Evolutionary conservation across 2,797 vertebrate species (phyloP), one percentile per base, ranked within the genome.

Genomic region (Halcyon leucocephala): DNA sequence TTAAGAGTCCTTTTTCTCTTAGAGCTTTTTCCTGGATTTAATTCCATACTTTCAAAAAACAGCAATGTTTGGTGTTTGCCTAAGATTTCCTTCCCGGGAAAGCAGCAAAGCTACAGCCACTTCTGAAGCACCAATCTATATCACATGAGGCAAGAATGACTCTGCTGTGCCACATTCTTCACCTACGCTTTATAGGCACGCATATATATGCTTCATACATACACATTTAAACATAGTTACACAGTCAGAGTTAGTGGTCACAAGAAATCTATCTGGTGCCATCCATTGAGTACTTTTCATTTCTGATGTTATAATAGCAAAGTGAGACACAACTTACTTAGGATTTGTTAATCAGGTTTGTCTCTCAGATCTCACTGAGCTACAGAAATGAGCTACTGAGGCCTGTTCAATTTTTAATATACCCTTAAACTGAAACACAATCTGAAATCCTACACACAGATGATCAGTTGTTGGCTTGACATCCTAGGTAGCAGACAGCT

Each of bases 291-390:
- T 26, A 31, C 14, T 14, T 86, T 61, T 79, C 39, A 87, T 82
- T 79, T 69, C 41, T 0, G 1, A 42, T 55, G 37, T 12, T 61
- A 3, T 16, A 52, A 31, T 6, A 58, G 29, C 48, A 37, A 86
- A 86, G 18, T 7, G 11, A 37, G 29, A 33, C 0, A 0, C 12
- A 26, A 11, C 1, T 1, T 25, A 14, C 46, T 78, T 74, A 73
- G 37, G 10, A 49, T 55, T 51, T 65, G 19, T 61, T 19, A 29
- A 14, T 61, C 26, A 20, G 1, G 1, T 69, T 86, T 88, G 31
- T 76, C n/a, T 64, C 69, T 58, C 26, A 16, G 58, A 7, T 22
- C 49, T 81, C 58, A 37, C 11, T 22, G 44, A 76, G 39, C 12
- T 58, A 39, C 55, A 66, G 51, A 79, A 81, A 79, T 24, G 69